Evolutionary conservation across 1,140 invertebrate genomes (phyloP).

Genomic region (Nixonia krombeini): DNA sequence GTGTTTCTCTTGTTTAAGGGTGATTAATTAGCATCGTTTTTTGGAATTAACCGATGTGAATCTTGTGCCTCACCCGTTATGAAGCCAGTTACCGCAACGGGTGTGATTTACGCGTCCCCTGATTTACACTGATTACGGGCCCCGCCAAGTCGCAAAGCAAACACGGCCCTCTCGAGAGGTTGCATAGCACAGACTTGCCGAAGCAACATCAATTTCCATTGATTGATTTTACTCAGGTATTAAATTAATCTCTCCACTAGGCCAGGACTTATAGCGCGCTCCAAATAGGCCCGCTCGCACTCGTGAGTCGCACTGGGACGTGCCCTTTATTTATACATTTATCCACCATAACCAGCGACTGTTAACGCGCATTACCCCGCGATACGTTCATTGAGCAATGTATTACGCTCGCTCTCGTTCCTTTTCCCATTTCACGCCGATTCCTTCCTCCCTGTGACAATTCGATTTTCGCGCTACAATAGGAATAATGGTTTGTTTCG

Average conservation of each 20-base stretch:
- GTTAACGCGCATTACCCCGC: slow-evolving; percentile 15
- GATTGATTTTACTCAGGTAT: slow-evolving; percentile 69
- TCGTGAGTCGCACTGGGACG: slow-evolving; percentile 9
- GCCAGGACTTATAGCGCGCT: slow-evolving; percentile 9
- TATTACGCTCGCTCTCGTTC: neutral
- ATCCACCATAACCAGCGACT: slow-evolving; percentile 31
- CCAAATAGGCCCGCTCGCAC: slow-evolving; percentile 28
- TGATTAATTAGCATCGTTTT: slow-evolving; percentile 23
- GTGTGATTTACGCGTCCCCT: slow-evolving; percentile 71
- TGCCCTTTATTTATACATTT: slow-evolving; percentile 33
- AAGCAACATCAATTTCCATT: slow-evolving; percentile 63
- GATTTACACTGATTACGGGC: slow-evolving; percentile 72
- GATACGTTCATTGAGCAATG: slow-evolving; percentile 5
- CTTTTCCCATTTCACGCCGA: slow-evolving; percentile 15
- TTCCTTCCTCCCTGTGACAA: slow-evolving; percentile 20
- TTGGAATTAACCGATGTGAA: slow-evolving; percentile 5
- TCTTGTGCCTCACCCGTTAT: slow-evolving; percentile 57
- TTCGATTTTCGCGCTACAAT: slow-evolving; percentile 31
- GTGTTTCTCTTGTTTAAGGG: too few relatives aligned
- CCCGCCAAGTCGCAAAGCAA: slow-evolving; percentile 66
- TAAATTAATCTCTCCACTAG: slow-evolving; percentile 62
- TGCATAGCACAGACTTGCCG: slow-evolving; percentile 50
- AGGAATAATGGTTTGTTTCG: neutral
- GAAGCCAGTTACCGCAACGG: slow-evolving; percentile 59
- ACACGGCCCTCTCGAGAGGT: slow-evolving; percentile 50